Percentiles rank a stretch among this genome's conserved stretches.
Evolutionary conservation across 2,888 invertebrate species (phyloP).

Genomic region (Trichacis sp.): DNA sequence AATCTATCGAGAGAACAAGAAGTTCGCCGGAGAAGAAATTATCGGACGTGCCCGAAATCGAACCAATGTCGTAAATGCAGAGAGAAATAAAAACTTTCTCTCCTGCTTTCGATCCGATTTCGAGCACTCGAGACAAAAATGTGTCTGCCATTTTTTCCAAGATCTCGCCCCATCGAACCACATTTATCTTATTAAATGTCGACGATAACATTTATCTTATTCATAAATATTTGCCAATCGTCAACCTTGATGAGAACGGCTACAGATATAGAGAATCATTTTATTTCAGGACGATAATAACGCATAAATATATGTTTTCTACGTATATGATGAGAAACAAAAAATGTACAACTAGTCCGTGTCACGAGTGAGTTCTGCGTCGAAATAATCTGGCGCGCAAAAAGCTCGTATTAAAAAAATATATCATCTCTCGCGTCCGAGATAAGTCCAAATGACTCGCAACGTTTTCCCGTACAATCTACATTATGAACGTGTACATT

Average conservation of each 20-base stretch:
- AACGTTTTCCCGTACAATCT: neutral
- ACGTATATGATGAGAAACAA: constrained; percentile 1
- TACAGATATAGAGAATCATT: constrained; percentile 5
- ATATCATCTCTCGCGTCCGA: neutral
- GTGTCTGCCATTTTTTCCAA: too few species aligned
- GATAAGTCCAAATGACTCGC: neutral
- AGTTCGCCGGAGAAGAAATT: too few species aligned
- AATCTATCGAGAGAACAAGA: too few species aligned
- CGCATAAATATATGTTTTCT: constrained; percentile 6
- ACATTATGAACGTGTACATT: neutral
- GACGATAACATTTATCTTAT: constrained; percentile 7
- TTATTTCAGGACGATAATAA: constrained; percentile 9
- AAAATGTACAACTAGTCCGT: constrained; percentile 9
- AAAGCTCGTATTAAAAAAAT: neutral
- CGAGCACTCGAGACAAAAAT: too few species aligned
- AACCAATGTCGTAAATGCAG: too few species aligned
- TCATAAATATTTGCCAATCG: constrained; percentile 7
- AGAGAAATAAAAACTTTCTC: too few species aligned
- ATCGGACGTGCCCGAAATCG: too few species aligned
- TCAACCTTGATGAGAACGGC: constrained; percentile 5
- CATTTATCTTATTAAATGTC: too few species aligned
- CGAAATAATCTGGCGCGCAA: constrained; percentile 9
- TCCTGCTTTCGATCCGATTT: neutral
- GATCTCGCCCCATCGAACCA: constrained; percentile 4
- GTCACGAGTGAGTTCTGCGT: constrained; percentile 1